Percentiles rank a stretch among this genome's conserved stretches.
phyloP scores from a whole-genome alignment of 2,797 vertebrate genomes.

The Euphonia xanthogaster region DNA sequence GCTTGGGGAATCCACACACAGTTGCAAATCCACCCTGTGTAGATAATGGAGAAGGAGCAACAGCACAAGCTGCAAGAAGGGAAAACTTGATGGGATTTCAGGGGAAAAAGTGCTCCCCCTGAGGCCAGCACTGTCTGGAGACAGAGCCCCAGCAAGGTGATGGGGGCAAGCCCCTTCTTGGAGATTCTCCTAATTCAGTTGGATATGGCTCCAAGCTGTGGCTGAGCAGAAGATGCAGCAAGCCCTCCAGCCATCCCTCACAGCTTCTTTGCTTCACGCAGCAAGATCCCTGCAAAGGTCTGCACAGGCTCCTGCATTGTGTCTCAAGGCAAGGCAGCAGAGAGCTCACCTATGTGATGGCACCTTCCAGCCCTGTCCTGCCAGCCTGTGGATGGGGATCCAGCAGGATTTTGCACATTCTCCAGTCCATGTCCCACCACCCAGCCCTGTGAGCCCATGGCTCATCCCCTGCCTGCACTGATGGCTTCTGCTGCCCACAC shows the following conservation, averaged over 20 bases:
- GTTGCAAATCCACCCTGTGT: fast-evolving
- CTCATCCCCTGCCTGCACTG: neutral
- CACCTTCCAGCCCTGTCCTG: neutral
- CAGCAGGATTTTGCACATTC: neutral
- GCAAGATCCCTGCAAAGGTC: neutral
- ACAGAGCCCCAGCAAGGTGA: neutral
- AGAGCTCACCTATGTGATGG: fast-evolving
- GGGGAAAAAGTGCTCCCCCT: neutral
- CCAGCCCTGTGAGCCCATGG: fast-evolving
- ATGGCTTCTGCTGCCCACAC: neutral
- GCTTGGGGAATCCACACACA: fast-evolving
- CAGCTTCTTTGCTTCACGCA: neutral
- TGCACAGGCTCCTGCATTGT: neutral
- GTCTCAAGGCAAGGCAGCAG: neutral
- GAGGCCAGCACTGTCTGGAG: neutral
- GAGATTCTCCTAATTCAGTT: neutral
- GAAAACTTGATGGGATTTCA: neutral
- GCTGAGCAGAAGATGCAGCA: neutral
- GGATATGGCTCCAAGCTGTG: neutral
- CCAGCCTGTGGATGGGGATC: fast-evolving
- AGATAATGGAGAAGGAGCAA: fast-evolving
- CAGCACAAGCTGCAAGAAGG: neutral
- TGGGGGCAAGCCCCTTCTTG: neutral
- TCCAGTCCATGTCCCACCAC: neutral
- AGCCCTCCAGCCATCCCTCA: neutral